phyloP scores from a whole-genome alignment of 2,113 vertebrate species.

The Bufo bufo region DNA sequence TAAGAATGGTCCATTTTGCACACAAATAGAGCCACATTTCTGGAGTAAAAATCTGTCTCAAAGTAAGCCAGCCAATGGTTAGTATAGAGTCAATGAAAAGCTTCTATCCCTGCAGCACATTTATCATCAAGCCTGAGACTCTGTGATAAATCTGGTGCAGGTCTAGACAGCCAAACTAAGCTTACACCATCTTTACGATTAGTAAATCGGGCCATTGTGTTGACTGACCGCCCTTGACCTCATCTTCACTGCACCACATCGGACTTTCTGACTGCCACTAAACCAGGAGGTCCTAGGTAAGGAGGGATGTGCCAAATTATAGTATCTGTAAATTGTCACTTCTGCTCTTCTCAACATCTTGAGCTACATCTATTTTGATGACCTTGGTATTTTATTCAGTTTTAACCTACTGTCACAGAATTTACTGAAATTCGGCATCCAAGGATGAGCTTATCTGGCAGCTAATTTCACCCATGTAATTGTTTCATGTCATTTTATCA shows the following conservation, averaged over 20 bases:
- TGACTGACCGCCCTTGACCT: neutral
- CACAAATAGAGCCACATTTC: too few relatives aligned
- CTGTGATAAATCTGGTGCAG: too few relatives aligned
- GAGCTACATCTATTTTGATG: constrained; percentile 10
- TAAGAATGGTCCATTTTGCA: too few relatives aligned
- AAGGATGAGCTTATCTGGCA: constrained; percentile 6
- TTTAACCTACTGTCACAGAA: constrained; percentile 16
- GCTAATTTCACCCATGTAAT: constrained; percentile 17
- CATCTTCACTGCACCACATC: neutral
- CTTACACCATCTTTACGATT: too few relatives aligned
- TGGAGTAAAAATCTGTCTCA: too few relatives aligned
- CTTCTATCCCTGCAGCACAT: too few relatives aligned
- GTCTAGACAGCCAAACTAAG: too few relatives aligned
- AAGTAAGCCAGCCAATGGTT: too few relatives aligned
- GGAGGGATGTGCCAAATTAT: neutral
- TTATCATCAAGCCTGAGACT: too few relatives aligned
- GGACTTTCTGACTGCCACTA: neutral
- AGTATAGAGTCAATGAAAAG: too few relatives aligned
- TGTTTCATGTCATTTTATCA: constrained; percentile 25
- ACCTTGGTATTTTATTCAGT: neutral
- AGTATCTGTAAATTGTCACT: neutral
- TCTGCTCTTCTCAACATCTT: neutral
- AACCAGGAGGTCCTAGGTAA: neutral
- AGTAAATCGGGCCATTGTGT: too few relatives aligned
- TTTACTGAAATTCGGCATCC: constrained; percentile 2